Evolutionary conservation across 1,140 invertebrate species (phyloP).

Genomic region (Brachionus plicatilis): DNA sequence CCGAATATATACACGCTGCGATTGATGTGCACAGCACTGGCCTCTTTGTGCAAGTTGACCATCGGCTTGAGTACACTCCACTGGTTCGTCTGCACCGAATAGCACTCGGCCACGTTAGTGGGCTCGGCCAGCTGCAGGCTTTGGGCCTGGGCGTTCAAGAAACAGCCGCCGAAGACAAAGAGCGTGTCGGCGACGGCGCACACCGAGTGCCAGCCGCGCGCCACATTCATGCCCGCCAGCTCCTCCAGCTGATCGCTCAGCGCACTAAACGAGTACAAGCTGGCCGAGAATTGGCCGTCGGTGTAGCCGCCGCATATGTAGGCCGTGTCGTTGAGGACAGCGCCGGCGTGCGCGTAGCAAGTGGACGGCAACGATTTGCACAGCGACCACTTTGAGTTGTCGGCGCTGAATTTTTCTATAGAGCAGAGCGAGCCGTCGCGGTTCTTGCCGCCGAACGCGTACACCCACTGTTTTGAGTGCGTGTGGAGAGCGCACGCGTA

Average conservation of each 20-base stretch:
- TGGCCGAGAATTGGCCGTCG: constrained; percentile 54
- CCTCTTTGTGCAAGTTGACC: constrained; percentile 58
- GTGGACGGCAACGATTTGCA: constrained; percentile 53
- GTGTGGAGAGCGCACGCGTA: constrained; percentile 50
- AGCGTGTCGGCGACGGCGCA: constrained; percentile 63
- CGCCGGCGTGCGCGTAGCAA: constrained; percentile 55
- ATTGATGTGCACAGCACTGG: constrained; percentile 52
- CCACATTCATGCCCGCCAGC: constrained; percentile 53
- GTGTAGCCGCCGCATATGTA: constrained; percentile 55
- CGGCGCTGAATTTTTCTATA: constrained; percentile 52
- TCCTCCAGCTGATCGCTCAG: constrained; percentile 53
- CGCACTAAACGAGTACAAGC: constrained; percentile 54
- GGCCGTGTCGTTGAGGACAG: constrained; percentile 49
- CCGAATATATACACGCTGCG: constrained; percentile 54
- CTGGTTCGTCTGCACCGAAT: constrained; percentile 62
- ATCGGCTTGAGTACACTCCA: constrained; percentile 66
- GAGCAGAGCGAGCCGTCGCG: constrained; percentile 54
- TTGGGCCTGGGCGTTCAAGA: constrained; percentile 64
- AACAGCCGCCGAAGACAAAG: constrained; percentile 68
- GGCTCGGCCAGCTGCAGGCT: constrained; percentile 57
- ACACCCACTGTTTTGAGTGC: constrained; percentile 44
- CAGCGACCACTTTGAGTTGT: constrained; percentile 51
- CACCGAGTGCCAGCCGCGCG: constrained; percentile 57
- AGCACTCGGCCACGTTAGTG: constrained; percentile 66
- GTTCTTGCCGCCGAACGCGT: constrained; percentile 54